Conservation (phyloP, 2,797 vertebrate genomes). For the Galago senegalensis region DNA sequence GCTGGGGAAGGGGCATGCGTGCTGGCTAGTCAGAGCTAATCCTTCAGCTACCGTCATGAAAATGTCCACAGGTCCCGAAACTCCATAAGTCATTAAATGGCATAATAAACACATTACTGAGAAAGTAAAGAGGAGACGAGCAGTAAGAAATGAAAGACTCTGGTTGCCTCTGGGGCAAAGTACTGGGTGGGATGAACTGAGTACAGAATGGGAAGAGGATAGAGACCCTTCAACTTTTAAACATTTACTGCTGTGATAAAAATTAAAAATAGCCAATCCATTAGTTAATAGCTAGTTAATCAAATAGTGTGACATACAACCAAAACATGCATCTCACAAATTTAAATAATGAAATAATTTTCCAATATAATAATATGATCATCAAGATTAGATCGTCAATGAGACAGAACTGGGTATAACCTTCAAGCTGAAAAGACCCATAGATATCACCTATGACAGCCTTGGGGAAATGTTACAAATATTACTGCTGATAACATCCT, state of each 20-base stretch:
- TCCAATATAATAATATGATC: no score
- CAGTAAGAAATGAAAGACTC: not conserved
- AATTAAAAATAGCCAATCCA: not conserved
- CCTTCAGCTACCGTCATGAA: not conserved
- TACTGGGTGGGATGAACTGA: no score
- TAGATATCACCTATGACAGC: not conserved
- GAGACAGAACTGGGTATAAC: not conserved
- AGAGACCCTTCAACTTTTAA: not conserved
- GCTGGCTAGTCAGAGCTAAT: not conserved
- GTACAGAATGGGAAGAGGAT: not conserved
- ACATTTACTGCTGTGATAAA: constrained; percentile 1
- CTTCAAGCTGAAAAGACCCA: not conserved
- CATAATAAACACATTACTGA: not conserved
- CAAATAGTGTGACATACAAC: not conserved
- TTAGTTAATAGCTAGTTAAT: not conserved
- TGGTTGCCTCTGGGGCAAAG: not conserved
- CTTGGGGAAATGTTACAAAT: rapidly evolving
- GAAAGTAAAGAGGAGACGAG: not conserved
- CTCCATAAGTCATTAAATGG: not conserved
- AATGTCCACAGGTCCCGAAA: not conserved
- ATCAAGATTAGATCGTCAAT: not conserved
- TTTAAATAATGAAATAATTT: not conserved
- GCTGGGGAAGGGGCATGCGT: not conserved
- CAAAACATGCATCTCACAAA: not conserved
- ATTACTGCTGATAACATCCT: not conserved